Base-by-base conservation (phyloP, 2,797 vertebrate genomes). In the Chrosomus eos region DNA sequence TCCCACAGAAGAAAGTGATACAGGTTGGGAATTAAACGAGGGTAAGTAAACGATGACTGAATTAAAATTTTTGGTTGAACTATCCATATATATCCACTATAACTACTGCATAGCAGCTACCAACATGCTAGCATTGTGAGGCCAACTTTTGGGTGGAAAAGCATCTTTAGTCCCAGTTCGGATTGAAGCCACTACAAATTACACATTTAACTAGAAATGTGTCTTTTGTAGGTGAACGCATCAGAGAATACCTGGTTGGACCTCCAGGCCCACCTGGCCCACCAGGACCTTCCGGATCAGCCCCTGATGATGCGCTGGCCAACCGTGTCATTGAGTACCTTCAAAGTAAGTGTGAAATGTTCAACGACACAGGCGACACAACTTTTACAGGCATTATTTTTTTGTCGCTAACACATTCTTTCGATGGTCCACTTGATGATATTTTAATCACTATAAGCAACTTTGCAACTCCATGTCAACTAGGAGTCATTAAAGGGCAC, bases 191-290 rank as follows among this genome's bases (percentile, higher is more conserved):
- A 33, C 5, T 33, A 23, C 5, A 33, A 4, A 74, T 14, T 3
- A 6, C 14, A 60, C 6, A 7, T 36, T n/a, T 38, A n/a, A 26
- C 33, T 62, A 31, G 14, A 48, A 3, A 51, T 87, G 21, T 83
- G 21, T 85, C 90, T 86, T 87, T 80, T 81, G 31, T 84, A 99
- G 98, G 94, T 93, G 96, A 95, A 79, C 91, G 62, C 0, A 26
- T 97, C 66, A 96, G 95, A 86, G 91, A 94, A 74, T 96, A 97
- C 74, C 91, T 99, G 8, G 87, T 91, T 80, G 97, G 97, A 86
- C 94, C 93, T 70, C 96, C 95, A 82, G 97, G 97, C 1, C 96
- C 96, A 11, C 97, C 97, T 1, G 97, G 97, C 9, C 94, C 94
- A 45, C 95, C 97, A 1, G 97, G 97, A 23, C 89, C 94, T 70